Conservation (phyloP, 37 sponge, comb jelly and placozoan species). For the Ianthella basta region DNA sequence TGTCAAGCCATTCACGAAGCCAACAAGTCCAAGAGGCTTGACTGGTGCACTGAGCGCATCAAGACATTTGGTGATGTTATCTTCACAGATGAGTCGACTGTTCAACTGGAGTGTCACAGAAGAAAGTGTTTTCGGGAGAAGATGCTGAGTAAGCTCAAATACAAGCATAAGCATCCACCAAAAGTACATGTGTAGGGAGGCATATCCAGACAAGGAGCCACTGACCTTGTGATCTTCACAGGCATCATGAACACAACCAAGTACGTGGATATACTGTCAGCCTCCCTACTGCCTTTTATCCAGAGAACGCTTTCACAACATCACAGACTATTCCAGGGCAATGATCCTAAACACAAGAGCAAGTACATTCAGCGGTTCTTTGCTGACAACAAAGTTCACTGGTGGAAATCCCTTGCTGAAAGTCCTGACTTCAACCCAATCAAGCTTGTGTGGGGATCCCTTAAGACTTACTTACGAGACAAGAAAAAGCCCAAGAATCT, state of each 20-base stretch:
- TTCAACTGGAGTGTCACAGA: slow-evolving; percentile 17
- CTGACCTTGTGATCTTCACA: not conserved
- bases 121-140: slow-evolving; percentile 10
- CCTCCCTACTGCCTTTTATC: not conserved
- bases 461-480: not conserved
- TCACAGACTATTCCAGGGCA: not conserved
- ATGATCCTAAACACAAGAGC: slow-evolving; percentile 1
- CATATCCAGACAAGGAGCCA: not conserved
- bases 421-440: not conserved
- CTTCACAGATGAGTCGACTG: slow-evolving; percentile 16
- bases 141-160: no score
- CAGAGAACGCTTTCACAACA: not conserved
- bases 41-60: slow-evolving; percentile 1
- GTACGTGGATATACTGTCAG: not conserved
- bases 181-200: not conserved
- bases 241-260: not conserved
- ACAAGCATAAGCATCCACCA: not conserved
- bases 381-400: not conserved
- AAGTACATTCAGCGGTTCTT: not conserved
- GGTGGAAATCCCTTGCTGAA: no score
- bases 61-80: slow-evolving; percentile 10
- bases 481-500: not conserved
- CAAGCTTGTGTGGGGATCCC: not conserved
- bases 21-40: slow-evolving; percentile 18
- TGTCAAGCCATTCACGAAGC: slow-evolving; percentile 24